Percentiles rank a stretch among this genome's conserved stretches.
These are phyloP conservation scores for Danaus melanippus DNA, from an alignment of 1,140 invertebrate species.

Conservation along the genomic window DNA sequence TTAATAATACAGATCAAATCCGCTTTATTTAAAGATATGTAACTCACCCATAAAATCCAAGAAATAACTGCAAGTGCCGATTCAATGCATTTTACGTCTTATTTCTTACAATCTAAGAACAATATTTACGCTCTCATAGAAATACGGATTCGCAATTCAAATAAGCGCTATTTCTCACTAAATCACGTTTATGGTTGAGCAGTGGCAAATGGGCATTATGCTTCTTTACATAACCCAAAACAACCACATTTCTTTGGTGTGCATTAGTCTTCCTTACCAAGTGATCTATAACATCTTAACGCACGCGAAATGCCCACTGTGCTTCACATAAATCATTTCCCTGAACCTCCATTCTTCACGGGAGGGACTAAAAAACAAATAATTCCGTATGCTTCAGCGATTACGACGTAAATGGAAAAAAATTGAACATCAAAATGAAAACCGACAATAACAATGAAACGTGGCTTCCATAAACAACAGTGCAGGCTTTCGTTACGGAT, in stretches of 20 bases:
- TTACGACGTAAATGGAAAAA: slow-evolving; percentile 61
- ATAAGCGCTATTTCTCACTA: slow-evolving; percentile 58
- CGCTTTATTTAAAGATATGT: slow-evolving; percentile 41
- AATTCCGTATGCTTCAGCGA: slow-evolving; percentile 43
- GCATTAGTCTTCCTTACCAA: slow-evolving; percentile 39
- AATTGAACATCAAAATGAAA: slow-evolving; percentile 66
- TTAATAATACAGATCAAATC: no score
- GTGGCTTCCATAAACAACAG: slow-evolving; percentile 68
- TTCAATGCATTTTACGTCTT: slow-evolving; percentile 39
- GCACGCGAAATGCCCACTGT: slow-evolving; percentile 35
- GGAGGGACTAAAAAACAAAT: slow-evolving; percentile 50
- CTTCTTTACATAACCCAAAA: slow-evolving; percentile 43
- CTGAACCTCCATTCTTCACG: slow-evolving; percentile 41
- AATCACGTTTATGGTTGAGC: slow-evolving; percentile 48
- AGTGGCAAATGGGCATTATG: slow-evolving; percentile 41
- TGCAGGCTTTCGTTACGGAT: slow-evolving; percentile 64
- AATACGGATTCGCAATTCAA: slow-evolving; percentile 56
- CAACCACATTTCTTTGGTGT: slow-evolving; percentile 40
- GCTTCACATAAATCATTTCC: slow-evolving; percentile 47
- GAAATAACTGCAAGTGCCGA: slow-evolving; percentile 38
- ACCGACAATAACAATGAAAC: slow-evolving; percentile 68
- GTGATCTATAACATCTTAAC: slow-evolving; percentile 35
- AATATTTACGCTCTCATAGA: slow-evolving; percentile 40
- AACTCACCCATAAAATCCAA: slow-evolving; percentile 42
- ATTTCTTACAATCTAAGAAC: slow-evolving; percentile 50